Evolutionary conservation across 2,113 vertebrate genomes (phyloP), one percentile per base, ranked within the genome.

Genomic region (Meles meles): DNA sequence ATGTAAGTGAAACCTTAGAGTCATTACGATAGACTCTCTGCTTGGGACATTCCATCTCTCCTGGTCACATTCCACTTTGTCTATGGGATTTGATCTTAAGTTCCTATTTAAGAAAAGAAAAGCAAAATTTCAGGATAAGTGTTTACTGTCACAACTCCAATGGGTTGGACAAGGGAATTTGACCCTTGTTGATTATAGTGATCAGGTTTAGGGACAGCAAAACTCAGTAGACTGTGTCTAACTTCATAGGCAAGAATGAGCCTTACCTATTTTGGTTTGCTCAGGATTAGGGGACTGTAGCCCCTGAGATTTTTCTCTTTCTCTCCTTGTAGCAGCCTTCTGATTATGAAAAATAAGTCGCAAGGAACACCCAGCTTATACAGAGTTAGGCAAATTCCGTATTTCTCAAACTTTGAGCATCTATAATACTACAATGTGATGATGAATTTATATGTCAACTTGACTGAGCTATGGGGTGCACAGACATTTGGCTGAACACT

Each of bases 251-350:
- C 37, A 90, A 29, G 9, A 17, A 11, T 14, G 15, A 61, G 37
- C 25, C 1, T 25, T 86, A 47, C 31, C 8, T 39, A 31, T 21
- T 52, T 55, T 80, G 23, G 1, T 74, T 94, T 87, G 29, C 27
- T 18, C 25, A 88, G 31, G 72, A 44, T 21, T 47, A 0, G 27
- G 39, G n/a, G 0, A 47, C 20, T 63, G 0, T 4, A 29, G 7
- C 5, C 12, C 85, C 29, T 55, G 5, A 0, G 4, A 10, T 6
- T 67, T 79, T 95, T 13, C 6, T 79, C n/a, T 71, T 7, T 79
- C 18, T 88, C 29, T 80, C 39, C 29, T 34, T 59, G 0, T 21
- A 61, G 31, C 2, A 89, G 13, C 3, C 11, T 63, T 81, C 39
- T 79, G n/a, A 57, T 57, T 12, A 71, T 34, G 27, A 59, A 91